Conservation (phyloP, 2,888 invertebrate genomes). For the Onchidella celtica region DNA sequence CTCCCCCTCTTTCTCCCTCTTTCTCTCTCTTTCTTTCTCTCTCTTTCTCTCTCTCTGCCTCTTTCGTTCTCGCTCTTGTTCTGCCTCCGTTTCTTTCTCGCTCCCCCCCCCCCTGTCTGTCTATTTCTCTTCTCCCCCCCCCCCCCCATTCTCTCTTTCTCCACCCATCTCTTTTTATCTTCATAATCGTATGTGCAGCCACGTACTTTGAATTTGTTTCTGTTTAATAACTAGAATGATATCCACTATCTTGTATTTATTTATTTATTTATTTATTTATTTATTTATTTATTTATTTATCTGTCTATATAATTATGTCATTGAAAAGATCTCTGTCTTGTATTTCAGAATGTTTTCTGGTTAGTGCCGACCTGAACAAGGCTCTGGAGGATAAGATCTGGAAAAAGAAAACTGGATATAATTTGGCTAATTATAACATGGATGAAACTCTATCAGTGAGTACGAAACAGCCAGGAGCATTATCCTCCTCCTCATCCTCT, state of each 20-base stretch:
- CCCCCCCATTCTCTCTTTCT: not conserved
- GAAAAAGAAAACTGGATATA: slow-evolving; percentile 72
- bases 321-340: too few relatives aligned
- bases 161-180: not conserved
- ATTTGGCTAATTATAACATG: slow-evolving; percentile 74
- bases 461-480: too few relatives aligned
- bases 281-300: too few relatives aligned
- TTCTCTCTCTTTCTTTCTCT: not conserved
- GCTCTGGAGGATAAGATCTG: slow-evolving; percentile 71
- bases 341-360: slow-evolving; percentile 70
- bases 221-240: too few relatives aligned
- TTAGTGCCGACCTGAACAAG: slow-evolving; percentile 71
- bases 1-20: slow-evolving; percentile 10
- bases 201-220: too few relatives aligned
- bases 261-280: too few relatives aligned
- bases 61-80: not conserved
- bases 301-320: too few relatives aligned
- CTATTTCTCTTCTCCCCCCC: not conserved
- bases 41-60: not conserved
- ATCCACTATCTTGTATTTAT: too few relatives aligned
- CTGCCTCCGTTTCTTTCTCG: slow-evolving; percentile 1
- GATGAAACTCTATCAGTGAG: slow-evolving; percentile 71
- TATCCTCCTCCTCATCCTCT: not conserved
- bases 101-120: not conserved
- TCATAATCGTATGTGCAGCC: too few relatives aligned